Evolutionary conservation across 2,113 vertebrate genomes (phyloP).

Genomic region (Tachuris rubrigastra): DNA sequence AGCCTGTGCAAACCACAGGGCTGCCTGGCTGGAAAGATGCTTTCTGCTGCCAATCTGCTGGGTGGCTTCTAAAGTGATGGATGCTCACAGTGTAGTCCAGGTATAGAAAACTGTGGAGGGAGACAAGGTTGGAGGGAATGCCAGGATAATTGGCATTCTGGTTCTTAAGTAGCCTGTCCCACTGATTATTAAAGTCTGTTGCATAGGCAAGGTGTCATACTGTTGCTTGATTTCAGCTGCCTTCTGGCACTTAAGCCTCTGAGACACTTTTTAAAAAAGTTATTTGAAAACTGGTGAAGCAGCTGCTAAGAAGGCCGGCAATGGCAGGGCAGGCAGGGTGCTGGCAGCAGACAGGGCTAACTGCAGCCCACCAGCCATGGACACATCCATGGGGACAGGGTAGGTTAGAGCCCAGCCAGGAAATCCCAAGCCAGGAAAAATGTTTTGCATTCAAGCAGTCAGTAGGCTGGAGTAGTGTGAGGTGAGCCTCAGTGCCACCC

Average conservation of each 20-base stretch:
- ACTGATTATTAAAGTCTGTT: accelerated
- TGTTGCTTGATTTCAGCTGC: not conserved
- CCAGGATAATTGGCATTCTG: not conserved
- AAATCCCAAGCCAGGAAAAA: not conserved
- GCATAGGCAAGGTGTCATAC: not conserved
- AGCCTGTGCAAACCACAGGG: not conserved
- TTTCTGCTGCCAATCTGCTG: not conserved
- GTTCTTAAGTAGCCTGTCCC: not conserved
- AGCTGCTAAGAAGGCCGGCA: not conserved
- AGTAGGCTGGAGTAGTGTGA: not conserved
- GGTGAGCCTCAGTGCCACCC: not conserved
- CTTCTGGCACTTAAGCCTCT: not conserved
- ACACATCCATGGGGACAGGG: not conserved
- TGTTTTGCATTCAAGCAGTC: not conserved
- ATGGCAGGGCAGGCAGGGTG: not conserved
- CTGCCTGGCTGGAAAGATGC: not conserved
- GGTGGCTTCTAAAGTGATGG: not conserved
- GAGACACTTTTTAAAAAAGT: not conserved
- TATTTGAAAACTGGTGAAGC: not conserved
- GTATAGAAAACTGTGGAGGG: not conserved
- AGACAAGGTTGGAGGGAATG: not conserved
- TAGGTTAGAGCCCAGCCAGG: not conserved
- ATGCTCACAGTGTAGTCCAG: not conserved
- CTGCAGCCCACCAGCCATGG: accelerated
- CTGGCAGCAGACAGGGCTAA: not conserved